These are phyloP conservation scores for Adineta ricciae DNA, from an alignment of 2,888 invertebrate species.

Conservation along the genomic window DNA sequence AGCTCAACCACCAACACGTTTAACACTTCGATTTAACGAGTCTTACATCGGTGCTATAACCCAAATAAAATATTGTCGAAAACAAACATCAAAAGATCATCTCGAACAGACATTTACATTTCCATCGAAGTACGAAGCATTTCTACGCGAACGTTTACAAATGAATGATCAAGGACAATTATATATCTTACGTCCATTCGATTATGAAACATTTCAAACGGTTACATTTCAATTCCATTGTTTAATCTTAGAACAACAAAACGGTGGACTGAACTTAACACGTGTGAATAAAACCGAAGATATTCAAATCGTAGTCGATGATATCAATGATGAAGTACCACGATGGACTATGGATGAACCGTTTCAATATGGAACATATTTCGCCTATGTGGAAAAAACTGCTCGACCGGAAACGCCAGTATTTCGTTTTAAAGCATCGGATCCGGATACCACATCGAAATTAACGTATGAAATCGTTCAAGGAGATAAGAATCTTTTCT, in stretches of 20 bases:
- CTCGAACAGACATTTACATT: background rate
- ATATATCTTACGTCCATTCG: background rate
- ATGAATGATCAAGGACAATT: background rate
- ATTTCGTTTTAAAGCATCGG: conserved; percentile 1
- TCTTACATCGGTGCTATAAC: background rate
- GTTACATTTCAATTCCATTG: conserved; percentile 14
- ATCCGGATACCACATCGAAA: background rate
- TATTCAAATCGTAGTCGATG: background rate
- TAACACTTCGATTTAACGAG: background rate
- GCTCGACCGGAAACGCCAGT: background rate
- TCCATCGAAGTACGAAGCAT: background rate
- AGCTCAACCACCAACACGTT: background rate
- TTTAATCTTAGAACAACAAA: conserved; percentile 5
- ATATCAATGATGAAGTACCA: conserved; percentile 32
- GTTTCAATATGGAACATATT: conserved; percentile 16
- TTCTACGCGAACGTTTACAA: background rate
- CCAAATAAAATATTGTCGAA: background rate
- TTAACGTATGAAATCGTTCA: conserved; percentile 11
- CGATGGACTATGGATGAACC: conserved; percentile 33
- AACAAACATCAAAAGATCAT: conserved; percentile 8
- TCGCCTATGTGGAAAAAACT: conserved; percentile 1
- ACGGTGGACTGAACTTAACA: background rate
- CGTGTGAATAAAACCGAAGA: conserved; percentile 19
- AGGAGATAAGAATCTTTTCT: background rate
- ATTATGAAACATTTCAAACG: conserved; percentile 6